Conservation (phyloP, 2,797 vertebrate species). For the Bradypodion pumilum region DNA sequence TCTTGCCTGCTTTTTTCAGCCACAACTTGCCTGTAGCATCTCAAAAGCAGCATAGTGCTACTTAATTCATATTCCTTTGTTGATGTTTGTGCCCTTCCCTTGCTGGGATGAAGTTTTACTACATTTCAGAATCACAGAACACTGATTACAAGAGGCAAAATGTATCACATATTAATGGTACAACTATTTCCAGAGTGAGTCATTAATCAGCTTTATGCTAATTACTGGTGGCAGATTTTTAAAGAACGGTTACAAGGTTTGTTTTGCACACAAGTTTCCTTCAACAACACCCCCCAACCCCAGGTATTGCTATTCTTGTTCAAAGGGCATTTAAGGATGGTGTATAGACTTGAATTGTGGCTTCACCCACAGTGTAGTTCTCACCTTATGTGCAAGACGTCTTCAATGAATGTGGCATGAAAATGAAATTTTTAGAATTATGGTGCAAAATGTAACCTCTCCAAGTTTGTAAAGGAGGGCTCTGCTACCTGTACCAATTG, state of each 20-base stretch:
- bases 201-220: neutral
- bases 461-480: neutral
- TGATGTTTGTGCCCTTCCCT: neutral
- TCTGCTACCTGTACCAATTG: neutral
- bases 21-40: neutral
- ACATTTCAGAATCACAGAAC: neutral
- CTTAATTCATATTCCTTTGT: neutral
- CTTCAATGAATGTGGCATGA: neutral
- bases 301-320: neutral
- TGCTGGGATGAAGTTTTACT: neutral
- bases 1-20: neutral
- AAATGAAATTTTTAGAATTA: neutral
- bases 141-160: neutral
- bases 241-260: neutral
- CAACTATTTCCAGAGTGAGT: too few relatives aligned
- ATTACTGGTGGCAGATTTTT: neutral
- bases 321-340: neutral
- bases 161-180: neutral
- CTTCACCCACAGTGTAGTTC: neutral
- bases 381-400: neutral
- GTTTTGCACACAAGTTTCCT: neutral
- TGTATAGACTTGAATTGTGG: neutral
- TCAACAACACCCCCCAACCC: neutral
- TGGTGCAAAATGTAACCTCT: neutral
- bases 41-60: neutral